A percentile compares a stretch with the other conserved stretches of the same genome.
Evolutionary conservation across 2,888 invertebrate genomes (phyloP).

Genomic region (Tipula unca): DNA sequence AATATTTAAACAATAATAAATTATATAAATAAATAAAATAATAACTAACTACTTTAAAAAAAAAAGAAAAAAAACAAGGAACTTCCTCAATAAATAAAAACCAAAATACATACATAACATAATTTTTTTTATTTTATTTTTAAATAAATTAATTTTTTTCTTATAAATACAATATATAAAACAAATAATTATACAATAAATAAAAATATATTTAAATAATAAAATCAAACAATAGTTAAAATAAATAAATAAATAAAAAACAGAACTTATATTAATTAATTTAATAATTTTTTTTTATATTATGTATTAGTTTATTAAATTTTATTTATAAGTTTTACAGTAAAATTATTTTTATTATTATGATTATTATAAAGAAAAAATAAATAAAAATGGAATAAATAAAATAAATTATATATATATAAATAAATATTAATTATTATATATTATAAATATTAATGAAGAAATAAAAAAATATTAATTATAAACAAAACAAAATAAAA

Average conservation of each 20-base stretch:
- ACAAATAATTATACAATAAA: not conserved
- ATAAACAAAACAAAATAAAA: not conserved
- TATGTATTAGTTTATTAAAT: not conserved
- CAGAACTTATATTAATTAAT: not conserved
- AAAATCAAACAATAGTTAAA: conserved; percentile 14
- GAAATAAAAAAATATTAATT: not conserved
- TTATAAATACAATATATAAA: not conserved
- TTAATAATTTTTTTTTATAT: not conserved
- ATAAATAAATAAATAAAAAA: not conserved
- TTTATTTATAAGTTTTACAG: not conserved
- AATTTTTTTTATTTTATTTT: not conserved
- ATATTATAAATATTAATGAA: conserved; percentile 3
- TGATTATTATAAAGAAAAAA: not conserved
- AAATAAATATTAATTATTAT: conserved; percentile 9
- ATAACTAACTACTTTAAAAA: not conserved
- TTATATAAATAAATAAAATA: conserved; percentile 8
- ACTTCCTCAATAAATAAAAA: not conserved
- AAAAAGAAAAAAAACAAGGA: not conserved
- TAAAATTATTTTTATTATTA: not conserved
- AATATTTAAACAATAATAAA: conserved; percentile 3
- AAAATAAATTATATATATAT: conserved; percentile 15
- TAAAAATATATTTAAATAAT: not conserved
- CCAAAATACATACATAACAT: not conserved
- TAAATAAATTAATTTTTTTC: not conserved
- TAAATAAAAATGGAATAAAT: not conserved